These are phyloP conservation scores for Colistium nudipinnis DNA, from an alignment of 2,113 vertebrate genomes.

Conservation along the genomic window DNA sequence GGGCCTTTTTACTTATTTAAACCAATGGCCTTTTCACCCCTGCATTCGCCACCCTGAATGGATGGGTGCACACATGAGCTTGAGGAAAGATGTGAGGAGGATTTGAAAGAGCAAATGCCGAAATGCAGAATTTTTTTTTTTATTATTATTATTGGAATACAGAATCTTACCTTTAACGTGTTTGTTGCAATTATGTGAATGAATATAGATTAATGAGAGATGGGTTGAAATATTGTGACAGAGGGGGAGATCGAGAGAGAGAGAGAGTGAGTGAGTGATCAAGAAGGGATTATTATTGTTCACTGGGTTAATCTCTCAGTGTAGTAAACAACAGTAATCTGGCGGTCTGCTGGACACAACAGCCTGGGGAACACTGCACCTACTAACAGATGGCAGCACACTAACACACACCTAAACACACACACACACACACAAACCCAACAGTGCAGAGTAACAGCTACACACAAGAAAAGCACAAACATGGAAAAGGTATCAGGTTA, in stretches of 20 bases:
- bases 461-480: not conserved
- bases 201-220: slow-evolving; percentile 23
- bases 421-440: slow-evolving; percentile 2
- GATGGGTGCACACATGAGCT: too few relatives aligned
- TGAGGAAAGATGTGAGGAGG: too few relatives aligned
- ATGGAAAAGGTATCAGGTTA: not conserved
- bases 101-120: too few relatives aligned
- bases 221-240: not conserved
- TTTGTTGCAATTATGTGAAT: slow-evolving; percentile 1
- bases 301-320: slow-evolving; percentile 75
- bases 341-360: slow-evolving; percentile 39
- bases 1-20: too few relatives aligned
- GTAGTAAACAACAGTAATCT: slow-evolving; percentile 78
- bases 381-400: slow-evolving; percentile 68
- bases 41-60: too few relatives aligned
- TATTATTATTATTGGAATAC: too few relatives aligned
- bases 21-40: too few relatives aligned
- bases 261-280: slow-evolving; percentile 24
- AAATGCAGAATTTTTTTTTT: too few relatives aligned
- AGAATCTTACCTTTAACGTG: too few relatives aligned
- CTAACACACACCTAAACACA: not conserved
- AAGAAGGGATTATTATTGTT: slow-evolving; percentile 66
- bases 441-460: not conserved
- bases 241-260: not conserved
- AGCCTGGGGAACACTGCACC: slow-evolving; percentile 37